phyloP scores from a whole-genome alignment of 2,113 vertebrate species.

The pig (Sus scrofa) region T2T-Sscrofa CM000820.6:17941001-17941500 shows the following conservation, averaged over 20 bases:
- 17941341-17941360: no score
- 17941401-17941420: no score
- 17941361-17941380: no score
- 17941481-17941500: no score
- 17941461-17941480: no score
- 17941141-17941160: neutral
- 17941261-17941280: slow-evolving; percentile 7
- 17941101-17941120: neutral
- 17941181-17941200: neutral
- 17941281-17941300: neutral
- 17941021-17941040: neutral
- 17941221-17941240: neutral
- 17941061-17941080: neutral
- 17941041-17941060: neutral
- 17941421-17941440: no score
- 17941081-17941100: neutral
- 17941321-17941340: no score
- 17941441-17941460: no score
- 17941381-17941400: no score
- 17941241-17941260: neutral
- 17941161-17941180: neutral
- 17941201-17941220: neutral
- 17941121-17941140: neutral
- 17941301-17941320: neutral
- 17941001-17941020: neutral